phyloP scores from a whole-genome alignment of 2,113 vertebrate genomes.

The Hypocryptadius cinnamomeus region DNA sequence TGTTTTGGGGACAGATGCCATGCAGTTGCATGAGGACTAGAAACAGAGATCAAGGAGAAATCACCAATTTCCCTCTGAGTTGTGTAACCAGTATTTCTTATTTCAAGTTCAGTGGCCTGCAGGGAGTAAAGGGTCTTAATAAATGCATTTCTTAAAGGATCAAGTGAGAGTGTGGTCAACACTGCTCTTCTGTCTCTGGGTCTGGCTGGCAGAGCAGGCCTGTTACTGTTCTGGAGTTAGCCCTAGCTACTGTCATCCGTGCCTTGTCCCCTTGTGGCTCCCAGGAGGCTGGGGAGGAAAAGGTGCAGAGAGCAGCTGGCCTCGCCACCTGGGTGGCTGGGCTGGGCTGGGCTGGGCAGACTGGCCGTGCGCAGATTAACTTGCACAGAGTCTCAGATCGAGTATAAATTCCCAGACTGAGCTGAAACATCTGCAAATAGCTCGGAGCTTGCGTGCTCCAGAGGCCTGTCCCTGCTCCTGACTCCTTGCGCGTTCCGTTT shows the following conservation, averaged over 20 bases:
- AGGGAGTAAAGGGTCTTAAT: background rate
- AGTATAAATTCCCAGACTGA: background rate
- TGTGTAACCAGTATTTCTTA: background rate
- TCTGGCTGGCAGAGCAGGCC: background rate
- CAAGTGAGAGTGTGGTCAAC: background rate
- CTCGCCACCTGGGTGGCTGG: background rate
- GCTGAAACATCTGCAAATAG: background rate
- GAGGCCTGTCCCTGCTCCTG: background rate
- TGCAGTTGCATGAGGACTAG: background rate
- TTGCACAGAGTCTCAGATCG: background rate
- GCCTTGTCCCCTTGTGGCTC: background rate
- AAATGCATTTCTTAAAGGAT: background rate
- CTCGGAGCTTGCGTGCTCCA: background rate
- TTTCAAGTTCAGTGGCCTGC: background rate
- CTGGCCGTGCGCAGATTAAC: background rate
- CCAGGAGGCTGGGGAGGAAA: background rate
- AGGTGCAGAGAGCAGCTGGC: background rate
- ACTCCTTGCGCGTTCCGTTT: accelerated
- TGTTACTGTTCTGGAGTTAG: background rate
- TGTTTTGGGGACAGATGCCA: background rate
- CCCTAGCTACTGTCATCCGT: background rate
- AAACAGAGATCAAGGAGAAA: background rate
- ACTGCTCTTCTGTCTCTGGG: background rate
- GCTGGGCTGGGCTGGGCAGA: background rate
- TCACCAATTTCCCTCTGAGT: background rate